phyloP scores from a whole-genome alignment of 2,113 vertebrate species.

The Orientallactaga bullata region DNA sequence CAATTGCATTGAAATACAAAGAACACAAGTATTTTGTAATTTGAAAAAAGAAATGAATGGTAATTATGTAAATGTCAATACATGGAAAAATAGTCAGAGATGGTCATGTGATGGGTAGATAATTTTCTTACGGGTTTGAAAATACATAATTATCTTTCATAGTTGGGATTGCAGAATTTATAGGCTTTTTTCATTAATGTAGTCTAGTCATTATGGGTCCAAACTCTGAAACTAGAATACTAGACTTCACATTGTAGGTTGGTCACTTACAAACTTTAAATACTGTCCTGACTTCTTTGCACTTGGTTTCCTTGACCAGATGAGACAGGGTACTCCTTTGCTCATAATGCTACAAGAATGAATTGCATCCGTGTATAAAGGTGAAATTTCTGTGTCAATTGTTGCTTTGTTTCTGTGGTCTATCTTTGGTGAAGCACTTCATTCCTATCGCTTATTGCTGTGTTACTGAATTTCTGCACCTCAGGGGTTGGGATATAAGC shows the following conservation, averaged over 20 bases:
- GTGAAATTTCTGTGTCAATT: background rate
- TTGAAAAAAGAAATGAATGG: slow-evolving; percentile 53
- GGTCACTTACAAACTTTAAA: background rate
- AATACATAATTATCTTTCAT: background rate
- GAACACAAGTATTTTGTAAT: background rate
- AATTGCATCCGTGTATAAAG: too few relatives aligned
- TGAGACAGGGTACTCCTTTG: background rate
- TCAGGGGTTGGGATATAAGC: background rate
- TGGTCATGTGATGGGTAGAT: background rate
- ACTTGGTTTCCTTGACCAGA: background rate
- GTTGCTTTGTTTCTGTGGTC: background rate
- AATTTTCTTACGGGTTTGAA: slow-evolving; percentile 46
- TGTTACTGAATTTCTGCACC: background rate
- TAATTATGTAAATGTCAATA: background rate
- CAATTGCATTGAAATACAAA: background rate
- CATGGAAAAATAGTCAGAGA: background rate
- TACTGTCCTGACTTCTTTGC: background rate
- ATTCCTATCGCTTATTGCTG: background rate
- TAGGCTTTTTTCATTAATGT: too few relatives aligned
- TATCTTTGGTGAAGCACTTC: background rate
- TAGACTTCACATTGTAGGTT: background rate
- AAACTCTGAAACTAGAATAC: background rate
- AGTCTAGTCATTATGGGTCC: background rate
- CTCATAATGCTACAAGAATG: background rate
- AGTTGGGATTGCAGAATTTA: background rate